Percentiles rank a stretch among this genome's conserved stretches.
Conservation (phyloP, 2,113 vertebrate species). For the Willisornis vidua region DNA sequence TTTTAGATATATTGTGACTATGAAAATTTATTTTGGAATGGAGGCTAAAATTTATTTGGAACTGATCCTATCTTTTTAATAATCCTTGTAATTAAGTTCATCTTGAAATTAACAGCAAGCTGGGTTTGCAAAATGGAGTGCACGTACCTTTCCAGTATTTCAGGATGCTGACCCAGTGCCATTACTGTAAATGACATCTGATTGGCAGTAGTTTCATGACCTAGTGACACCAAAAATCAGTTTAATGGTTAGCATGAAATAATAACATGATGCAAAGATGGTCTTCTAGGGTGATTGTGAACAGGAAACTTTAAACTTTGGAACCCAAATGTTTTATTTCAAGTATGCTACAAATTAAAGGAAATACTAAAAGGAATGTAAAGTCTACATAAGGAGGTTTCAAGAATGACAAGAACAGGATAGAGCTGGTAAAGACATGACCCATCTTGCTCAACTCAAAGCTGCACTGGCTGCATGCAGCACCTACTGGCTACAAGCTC, state of each 20-base stretch:
- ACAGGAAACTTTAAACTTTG: not conserved
- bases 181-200: conserved; percentile 87
- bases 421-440: not conserved
- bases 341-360: not conserved
- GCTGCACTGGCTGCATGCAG: not conserved
- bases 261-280: not conserved
- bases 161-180: conserved; percentile 85
- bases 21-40: not conserved
- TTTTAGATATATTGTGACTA: not conserved
- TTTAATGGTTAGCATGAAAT: not conserved
- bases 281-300: not conserved
- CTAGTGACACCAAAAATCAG: conserved; percentile 51
- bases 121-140: fast-evolving
- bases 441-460: not conserved
- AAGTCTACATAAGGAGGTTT: not conserved
- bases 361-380: not conserved
- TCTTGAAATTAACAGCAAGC: not conserved
- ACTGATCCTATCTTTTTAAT: not conserved
- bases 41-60: not conserved
- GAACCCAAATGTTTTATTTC: not conserved
- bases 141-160: conserved; percentile 83
- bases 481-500: not conserved
- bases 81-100: not conserved
- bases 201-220: conserved; percentile 92
- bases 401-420: not conserved